Evolutionary conservation across 1,140 invertebrate species (phyloP), one percentile per base, ranked within the genome.

Genomic region (Pachypeltis micranthus): DNA sequence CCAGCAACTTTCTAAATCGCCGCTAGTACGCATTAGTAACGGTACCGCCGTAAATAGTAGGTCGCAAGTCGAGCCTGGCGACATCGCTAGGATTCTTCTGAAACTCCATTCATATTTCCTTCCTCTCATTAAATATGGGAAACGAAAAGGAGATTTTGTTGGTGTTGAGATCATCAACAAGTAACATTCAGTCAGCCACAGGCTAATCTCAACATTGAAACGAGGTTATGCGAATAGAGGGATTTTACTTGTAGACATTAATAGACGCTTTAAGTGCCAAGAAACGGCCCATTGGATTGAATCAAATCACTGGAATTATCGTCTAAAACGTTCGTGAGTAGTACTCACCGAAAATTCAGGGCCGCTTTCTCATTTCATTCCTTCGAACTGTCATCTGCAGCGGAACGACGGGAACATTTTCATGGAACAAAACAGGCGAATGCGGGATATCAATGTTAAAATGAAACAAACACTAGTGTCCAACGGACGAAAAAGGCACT

Each of bases 281-380:
- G 7, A 7, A 39, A 16, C 16, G 31, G 31, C 31, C 7, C 7
- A 39, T 39, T 7, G 16, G 31, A 39, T 10, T 16, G 7, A 39
- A 16, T 10, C 7, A 39, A 39, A 39, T 39, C 31, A 16, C 31
- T 39, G 7, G 7, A 16, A 16, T 16, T 7, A 16, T 10, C 16
- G 16, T 63, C 66, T 61, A 66, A 61, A 65, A 66, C 65, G 59
- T 62, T 51, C 59, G 31, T 44, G 34, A 65, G 65, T 66, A 65
- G 65, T 67, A 68, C 65, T 68, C 65, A 67, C 67, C 65, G 65
- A 65, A 67, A 68, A 65, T 31, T 68, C 34, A 66, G 51, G 62
- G 59, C 59, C 64, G 65, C 67, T 67, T 67, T 68, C 66, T 67
- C 67, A 68, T 65, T 67, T 61, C 61, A 65, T 59, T 39, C 29